Base-by-base conservation (phyloP, 1,140 invertebrate genomes). In the Sarcophaga peregrina region DNA sequence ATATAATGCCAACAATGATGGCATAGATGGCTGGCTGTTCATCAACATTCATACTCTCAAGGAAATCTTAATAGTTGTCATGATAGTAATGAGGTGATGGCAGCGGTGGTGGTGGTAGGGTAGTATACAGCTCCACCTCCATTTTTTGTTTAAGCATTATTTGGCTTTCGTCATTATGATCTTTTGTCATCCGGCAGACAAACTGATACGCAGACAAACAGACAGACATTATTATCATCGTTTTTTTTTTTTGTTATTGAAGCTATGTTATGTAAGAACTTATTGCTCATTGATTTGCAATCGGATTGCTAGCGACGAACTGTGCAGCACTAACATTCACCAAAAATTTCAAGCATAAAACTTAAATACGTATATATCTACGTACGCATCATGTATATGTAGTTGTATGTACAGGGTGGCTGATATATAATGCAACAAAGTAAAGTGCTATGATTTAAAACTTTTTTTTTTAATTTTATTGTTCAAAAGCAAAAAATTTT, bases 181-280 rank as follows among this genome's bases (percentile, higher is more conserved):
- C 25, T 37, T 37, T 37, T 20, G 8, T 68, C 62, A 68, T 68
- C 62, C 9, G 5, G 62, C 20, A 68, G 1, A 52, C 13, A 52
- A 1, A 52, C 50, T 3, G 1, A 52, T 1, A 13, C 50, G 5
- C 13, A 52, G 1, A 52, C 5, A 52, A 5, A 52, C 1, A 9
- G 50, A 37, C 25, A 10, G 50, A 9, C 50, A 9, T 52, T 9
- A 50, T 62, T 62, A 62, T 62, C 13, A 17, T 68, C n/a, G 20
- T 68, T 17, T 15, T 25, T 58, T 58, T n/a, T 15, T 15, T 58
- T 5, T 68, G 9, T 17, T n/a, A n/a, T n/a, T n/a, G n/a, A n/a
- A n/a, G n/a, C n/a, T n/a, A n/a, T 68, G 20, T 68, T 68, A 68
- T 68, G 62, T 68, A 68, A 68, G 62, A 20, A 17, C 62, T 58